Evolutionary conservation across 1,140 invertebrate genomes (phyloP), one percentile per base, ranked within the genome.

Genomic region (Lordiphosa stackelbergi): DNA sequence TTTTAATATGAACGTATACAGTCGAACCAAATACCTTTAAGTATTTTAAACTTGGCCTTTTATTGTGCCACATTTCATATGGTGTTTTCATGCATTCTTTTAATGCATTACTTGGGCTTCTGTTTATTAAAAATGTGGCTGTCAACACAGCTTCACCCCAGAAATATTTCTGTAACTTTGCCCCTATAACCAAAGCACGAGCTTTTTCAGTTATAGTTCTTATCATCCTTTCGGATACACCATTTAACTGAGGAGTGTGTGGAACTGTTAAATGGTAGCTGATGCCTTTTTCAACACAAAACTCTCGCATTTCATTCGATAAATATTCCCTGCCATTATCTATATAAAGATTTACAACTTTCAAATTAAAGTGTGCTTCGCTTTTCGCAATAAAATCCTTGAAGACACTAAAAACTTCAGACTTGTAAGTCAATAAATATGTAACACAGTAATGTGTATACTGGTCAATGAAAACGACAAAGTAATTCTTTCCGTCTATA

Each of bases 281-380:
- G 8, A 38, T 38, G 5, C 36, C 9, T 12, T 38, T 38, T 38
- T 38, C 5, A 38, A 38, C 36, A 38, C 36, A 38, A 5, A 38
- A 38, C n/a, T 54, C 8, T 7, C 42, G 42, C 16, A 54, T 46
- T 10, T 40, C 5, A 41, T 52, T n/a, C 37, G 19, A 40, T 37
- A 40, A 4, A 16, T 42, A 53, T 34, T 53, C 37, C n/a, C 49
- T 41, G 6, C 60, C 53, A 63, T 56, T 63, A 34, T 63, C 60
- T 8, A 63, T 45, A 10, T 63, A 63, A 7, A 89, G 62, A 61
- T 87, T 77, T 11, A 79, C 81, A 37, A 88, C 9, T 78, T 86
- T 87, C 31, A 88, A 88, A 40, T 40, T 40, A 40, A 40, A 40
- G 48, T 85, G 81, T 8, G 72, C 68, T 52, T 87, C 74, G 5